These are phyloP conservation scores for Linhomoeus sp. DNA, from an alignment of 2,888 invertebrate genomes.

Conservation along the genomic window DNA sequence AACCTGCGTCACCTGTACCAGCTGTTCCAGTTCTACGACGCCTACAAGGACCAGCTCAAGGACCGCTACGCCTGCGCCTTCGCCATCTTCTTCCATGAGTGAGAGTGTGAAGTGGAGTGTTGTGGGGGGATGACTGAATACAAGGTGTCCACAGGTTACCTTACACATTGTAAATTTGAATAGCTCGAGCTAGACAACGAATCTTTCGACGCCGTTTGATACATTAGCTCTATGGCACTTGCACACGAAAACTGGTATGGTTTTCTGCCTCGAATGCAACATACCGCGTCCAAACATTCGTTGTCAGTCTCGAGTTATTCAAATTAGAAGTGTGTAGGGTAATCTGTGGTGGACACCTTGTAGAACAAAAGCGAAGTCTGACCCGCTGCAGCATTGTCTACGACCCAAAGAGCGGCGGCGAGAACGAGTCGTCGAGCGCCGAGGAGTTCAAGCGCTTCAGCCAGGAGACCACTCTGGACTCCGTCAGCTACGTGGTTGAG, in stretches of 20 bases:
- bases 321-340: too few species aligned
- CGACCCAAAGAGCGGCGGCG: constrained; percentile 35
- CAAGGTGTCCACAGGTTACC: too few species aligned
- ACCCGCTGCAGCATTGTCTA: constrained; percentile 40
- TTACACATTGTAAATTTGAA: too few species aligned
- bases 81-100: constrained; percentile 61
- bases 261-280: too few species aligned
- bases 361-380: too few species aligned
- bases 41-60: constrained; percentile 8
- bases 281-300: too few species aligned
- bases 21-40: constrained; percentile 12
- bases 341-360: too few species aligned
- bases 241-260: too few species aligned
- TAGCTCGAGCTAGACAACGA: too few species aligned
- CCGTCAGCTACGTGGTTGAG: constrained; percentile 31
- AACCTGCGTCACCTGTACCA: constrained; percentile 14
- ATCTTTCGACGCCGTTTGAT: too few species aligned
- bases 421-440: constrained; percentile 38
- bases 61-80: constrained; percentile 44
- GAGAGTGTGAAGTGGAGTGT: constrained; percentile 30
- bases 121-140: neutral
- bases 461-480: constrained; percentile 32
- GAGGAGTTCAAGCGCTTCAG: constrained; percentile 37
- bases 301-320: too few species aligned
- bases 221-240: too few species aligned